These are phyloP conservation scores for Andrena bucephala DNA, from an alignment of 2,888 invertebrate genomes.

Conservation along the genomic window DNA sequence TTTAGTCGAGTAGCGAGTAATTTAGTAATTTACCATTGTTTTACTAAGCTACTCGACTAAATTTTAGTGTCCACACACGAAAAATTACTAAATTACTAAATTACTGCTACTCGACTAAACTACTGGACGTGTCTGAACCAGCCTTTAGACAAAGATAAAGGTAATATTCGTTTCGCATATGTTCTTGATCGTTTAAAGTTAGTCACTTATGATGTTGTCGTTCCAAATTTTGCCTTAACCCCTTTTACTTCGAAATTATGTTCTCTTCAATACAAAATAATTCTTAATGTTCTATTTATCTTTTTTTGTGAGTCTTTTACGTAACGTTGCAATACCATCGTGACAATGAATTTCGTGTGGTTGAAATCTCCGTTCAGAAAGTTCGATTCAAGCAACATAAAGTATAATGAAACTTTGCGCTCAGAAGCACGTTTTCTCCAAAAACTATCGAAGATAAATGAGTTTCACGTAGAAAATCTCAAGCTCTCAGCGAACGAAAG, in stretches of 20 bases:
- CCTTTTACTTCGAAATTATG: slow-evolving; percentile 19
- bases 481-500: background rate
- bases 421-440: background rate
- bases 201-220: background rate
- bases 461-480: background rate
- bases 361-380: background rate
- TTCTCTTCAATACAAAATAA: background rate
- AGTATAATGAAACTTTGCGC: background rate
- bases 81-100: no score
- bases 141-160: no score
- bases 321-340: background rate
- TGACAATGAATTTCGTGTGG: slow-evolving; percentile 10
- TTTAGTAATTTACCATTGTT: no score
- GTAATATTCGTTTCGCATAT: background rate
- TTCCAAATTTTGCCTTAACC: slow-evolving; percentile 36
- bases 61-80: no score
- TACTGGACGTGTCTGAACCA: no score
- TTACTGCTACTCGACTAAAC: no score
- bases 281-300: background rate
- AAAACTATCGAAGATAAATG: slow-evolving; percentile 20
- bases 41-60: no score
- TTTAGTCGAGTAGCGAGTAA: no score
- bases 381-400: background rate
- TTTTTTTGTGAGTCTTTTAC: no score
- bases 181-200: background rate